Percentiles rank a stretch among this genome's conserved stretches.
These are phyloP conservation scores for Aspiorhynchus laticeps DNA, from an alignment of 2,113 vertebrate genomes.

Conservation along the genomic window DNA sequence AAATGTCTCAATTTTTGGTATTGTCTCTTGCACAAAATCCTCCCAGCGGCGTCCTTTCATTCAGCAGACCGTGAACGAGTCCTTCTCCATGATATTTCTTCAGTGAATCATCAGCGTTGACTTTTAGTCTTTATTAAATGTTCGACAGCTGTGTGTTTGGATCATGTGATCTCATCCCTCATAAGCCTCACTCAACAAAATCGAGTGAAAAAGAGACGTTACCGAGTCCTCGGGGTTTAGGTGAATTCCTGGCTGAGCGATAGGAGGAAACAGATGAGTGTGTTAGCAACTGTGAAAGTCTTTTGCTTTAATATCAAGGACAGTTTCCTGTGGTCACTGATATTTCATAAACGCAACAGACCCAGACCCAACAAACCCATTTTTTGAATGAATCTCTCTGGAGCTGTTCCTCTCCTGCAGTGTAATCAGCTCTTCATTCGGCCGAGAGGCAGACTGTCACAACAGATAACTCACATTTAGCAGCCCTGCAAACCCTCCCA, in stretches of 20 bases:
- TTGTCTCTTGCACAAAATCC: neutral
- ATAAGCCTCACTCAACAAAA: neutral
- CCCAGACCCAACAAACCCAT: neutral
- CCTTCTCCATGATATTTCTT: neutral
- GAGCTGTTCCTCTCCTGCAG: slow-evolving; percentile 16
- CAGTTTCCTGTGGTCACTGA: neutral
- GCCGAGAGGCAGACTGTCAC: slow-evolving; percentile 40
- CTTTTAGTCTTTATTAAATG: slow-evolving; percentile 44
- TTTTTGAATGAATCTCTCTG: neutral
- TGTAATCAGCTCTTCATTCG: slow-evolving; percentile 41
- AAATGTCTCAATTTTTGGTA: neutral
- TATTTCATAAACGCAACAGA: slow-evolving; percentile 15
- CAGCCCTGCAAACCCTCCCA: slow-evolving; percentile 4
- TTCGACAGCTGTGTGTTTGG: slow-evolving; percentile 38
- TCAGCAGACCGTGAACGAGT: neutral
- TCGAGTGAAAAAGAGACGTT: neutral
- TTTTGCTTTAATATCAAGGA: slow-evolving; percentile 11
- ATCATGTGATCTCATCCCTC: slow-evolving; percentile 25
- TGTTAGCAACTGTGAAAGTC: neutral
- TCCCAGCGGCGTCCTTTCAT: neutral
- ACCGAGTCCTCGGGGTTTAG: slow-evolving; percentile 1
- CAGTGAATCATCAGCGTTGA: slow-evolving; percentile 7
- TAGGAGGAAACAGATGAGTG: neutral
- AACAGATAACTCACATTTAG: slow-evolving; percentile 58
- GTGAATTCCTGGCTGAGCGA: neutral